These are phyloP conservation scores for Myotis pilosus DNA, from an alignment of 2,797 vertebrate genomes.

Conservation along the genomic window DNA sequence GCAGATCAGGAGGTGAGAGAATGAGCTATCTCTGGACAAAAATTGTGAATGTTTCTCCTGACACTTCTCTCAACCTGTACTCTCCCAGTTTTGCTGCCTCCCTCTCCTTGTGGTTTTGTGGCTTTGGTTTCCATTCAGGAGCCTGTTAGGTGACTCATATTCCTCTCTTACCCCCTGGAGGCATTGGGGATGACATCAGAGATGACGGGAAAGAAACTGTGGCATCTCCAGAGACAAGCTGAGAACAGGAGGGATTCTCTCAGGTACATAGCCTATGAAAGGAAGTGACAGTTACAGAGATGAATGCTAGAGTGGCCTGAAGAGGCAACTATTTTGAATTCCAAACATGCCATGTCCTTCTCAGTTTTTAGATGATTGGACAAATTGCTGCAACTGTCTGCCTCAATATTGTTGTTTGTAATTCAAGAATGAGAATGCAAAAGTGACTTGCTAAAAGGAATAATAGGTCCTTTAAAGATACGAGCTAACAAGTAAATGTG, in stretches of 20 bases:
- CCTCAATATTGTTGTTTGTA: neutral
- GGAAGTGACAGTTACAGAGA: neutral
- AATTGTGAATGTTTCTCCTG: neutral
- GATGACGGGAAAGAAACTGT: neutral
- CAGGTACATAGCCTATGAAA: neutral
- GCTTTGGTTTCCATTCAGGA: slow-evolving; percentile 39
- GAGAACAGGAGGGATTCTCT: neutral
- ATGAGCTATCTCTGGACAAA: neutral
- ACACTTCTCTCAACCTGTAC: neutral
- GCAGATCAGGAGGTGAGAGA: neutral
- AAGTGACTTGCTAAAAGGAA: neutral
- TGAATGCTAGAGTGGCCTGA: neutral
- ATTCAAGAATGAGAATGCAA: neutral
- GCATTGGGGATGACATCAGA: neutral
- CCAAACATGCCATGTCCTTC: neutral
- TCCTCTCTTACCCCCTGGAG: neutral
- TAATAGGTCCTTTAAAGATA: neutral
- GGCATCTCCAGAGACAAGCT: neutral
- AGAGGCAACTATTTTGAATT: neutral
- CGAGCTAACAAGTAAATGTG: neutral
- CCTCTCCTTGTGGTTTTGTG: neutral
- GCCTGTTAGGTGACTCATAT: neutral
- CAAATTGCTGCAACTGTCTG: neutral
- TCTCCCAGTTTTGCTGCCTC: neutral
- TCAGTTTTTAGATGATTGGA: neutral